These are phyloP conservation scores for Lymantria monacha DNA, from an alignment of 2,888 invertebrate species.

Conservation along the genomic window DNA sequence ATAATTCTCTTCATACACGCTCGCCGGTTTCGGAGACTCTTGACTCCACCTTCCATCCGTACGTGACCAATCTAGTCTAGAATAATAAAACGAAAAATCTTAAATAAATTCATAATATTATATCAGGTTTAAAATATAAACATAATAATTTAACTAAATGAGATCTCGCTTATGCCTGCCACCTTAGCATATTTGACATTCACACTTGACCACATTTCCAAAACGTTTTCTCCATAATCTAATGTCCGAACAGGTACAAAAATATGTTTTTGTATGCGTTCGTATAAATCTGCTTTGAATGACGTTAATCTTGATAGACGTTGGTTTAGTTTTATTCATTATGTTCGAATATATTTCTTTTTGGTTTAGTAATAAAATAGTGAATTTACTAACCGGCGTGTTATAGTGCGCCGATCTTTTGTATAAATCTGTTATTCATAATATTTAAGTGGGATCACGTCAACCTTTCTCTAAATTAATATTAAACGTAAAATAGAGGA, in stretches of 20 bases:
- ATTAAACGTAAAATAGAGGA: not conserved
- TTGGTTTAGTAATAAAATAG: constrained; percentile 25
- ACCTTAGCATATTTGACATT: constrained; percentile 28
- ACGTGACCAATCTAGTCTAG: too few relatives aligned
- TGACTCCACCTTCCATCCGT: too few relatives aligned
- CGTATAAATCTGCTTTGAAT: constrained; percentile 38
- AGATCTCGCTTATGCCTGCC: constrained; percentile 5
- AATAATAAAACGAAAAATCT: too few relatives aligned
- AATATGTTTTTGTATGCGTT: constrained; percentile 35
- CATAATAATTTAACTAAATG: constrained; percentile 10
- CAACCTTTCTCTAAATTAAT: not conserved
- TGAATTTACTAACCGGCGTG: constrained; percentile 10
- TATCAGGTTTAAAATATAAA: constrained; percentile 3
- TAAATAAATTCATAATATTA: too few relatives aligned
- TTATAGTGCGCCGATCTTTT: constrained; percentile 2
- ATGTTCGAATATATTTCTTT: constrained; percentile 26
- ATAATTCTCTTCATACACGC: too few relatives aligned
- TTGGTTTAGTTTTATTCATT: constrained; percentile 36
- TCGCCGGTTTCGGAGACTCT: too few relatives aligned
- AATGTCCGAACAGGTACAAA: constrained; percentile 33
- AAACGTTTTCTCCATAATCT: constrained; percentile 22
- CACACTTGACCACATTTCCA: constrained; percentile 23
- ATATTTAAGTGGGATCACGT: not conserved
- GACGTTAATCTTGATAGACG: constrained; percentile 40
- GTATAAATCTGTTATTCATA: constrained; percentile 3